Conservation (phyloP, 1,140 invertebrate species). For the Cydia strobilella region DNA sequence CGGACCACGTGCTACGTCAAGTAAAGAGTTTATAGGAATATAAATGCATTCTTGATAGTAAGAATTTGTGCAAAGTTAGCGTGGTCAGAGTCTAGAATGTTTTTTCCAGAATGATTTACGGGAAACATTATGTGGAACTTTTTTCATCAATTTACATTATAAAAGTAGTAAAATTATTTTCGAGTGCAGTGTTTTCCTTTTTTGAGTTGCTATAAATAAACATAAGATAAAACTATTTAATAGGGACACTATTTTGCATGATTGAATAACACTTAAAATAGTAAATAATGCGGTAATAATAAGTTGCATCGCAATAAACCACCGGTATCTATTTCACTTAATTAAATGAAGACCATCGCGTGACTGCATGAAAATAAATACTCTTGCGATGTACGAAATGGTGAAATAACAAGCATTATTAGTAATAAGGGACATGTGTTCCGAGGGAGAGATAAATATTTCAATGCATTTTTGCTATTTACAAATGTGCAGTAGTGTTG, state of each 20-base stretch:
- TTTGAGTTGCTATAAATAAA: background rate
- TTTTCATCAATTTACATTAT: too few relatives aligned
- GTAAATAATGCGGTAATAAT: conserved; percentile 25
- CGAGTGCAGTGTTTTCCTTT: background rate
- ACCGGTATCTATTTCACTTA: conserved; percentile 28
- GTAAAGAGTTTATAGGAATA: too few relatives aligned
- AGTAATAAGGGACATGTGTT: conserved; percentile 23
- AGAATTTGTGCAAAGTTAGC: too few relatives aligned
- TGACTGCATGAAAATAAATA: conserved; percentile 23
- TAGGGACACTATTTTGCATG: background rate
- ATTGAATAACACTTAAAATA: conserved; percentile 2
- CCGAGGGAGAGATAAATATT: conserved; percentile 26
- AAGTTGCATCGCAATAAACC: conserved; percentile 14
- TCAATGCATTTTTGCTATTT: conserved; percentile 11
- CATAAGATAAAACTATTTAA: background rate
- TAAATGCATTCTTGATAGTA: too few relatives aligned
- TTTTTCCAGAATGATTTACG: too few relatives aligned
- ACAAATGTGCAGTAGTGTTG: conserved; percentile 9
- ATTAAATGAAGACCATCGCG: conserved; percentile 32
- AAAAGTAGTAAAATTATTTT: too few relatives aligned
- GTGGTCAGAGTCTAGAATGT: too few relatives aligned
- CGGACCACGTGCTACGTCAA: too few relatives aligned
- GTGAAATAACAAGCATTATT: conserved; percentile 30
- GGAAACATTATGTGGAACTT: too few relatives aligned
- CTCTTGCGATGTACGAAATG: conserved; percentile 22